phyloP scores from a whole-genome alignment of 2,797 vertebrate species.

The Peromyscus melanophrys region DNA sequence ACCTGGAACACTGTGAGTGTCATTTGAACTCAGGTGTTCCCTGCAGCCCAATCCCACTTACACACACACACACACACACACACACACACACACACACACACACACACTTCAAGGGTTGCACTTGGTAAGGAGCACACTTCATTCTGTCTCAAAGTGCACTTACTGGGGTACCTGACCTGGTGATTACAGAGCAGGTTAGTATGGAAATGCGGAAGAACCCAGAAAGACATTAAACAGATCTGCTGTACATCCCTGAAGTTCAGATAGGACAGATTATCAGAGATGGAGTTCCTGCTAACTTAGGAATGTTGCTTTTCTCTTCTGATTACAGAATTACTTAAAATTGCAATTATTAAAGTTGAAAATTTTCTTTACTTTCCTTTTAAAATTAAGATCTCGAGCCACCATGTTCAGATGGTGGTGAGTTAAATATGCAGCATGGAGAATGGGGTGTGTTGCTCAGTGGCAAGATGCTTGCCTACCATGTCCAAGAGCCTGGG shows the following conservation, averaged over 20 bases:
- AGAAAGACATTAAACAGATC: not conserved
- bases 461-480: too few relatives aligned
- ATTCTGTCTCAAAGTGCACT: not conserved
- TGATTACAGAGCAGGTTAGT: not conserved
- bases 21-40: not conserved
- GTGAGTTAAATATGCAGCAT: not conserved
- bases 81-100: too few relatives aligned
- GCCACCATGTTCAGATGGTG: not conserved
- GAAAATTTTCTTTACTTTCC: constrained; percentile 15
- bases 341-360: constrained; percentile 20
- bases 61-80: too few relatives aligned
- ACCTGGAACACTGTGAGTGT: not conserved
- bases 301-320: not conserved
- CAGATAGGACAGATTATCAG: not conserved
- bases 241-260: not conserved
- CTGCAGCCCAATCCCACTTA: not conserved
- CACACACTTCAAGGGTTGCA: not conserved
- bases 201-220: not conserved
- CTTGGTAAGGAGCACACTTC: not conserved
- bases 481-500: not conserved
- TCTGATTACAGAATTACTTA: constrained; percentile 3
- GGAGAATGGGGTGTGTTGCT: not conserved
- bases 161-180: not conserved
- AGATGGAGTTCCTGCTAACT: not conserved
- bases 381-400: constrained; percentile 36